Base-by-base conservation (phyloP, 2,113 vertebrate species). In the Myotis brandtii region DNA sequence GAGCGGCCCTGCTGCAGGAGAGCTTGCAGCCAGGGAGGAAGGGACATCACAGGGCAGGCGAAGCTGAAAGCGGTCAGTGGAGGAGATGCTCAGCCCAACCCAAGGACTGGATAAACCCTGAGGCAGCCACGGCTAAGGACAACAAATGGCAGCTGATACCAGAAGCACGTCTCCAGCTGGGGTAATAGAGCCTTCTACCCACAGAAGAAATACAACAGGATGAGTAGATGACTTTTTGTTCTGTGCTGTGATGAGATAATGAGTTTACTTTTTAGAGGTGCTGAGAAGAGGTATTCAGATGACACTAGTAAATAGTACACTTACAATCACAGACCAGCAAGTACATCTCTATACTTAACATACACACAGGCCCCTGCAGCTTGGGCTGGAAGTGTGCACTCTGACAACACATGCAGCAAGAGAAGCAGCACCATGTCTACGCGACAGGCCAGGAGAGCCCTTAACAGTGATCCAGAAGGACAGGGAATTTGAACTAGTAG, bases 361-460 rank as follows among this genome's bases (percentile, higher is more conserved):
- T 1, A 5, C 9, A 11, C 46, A 40, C 10, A 5, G 8, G 5
- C 3, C 13, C 34, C 69, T 86, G 9, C 3, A 1, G 13, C 21
- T 2, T 3, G 6, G 73, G 62, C 37, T 3, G n/a, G 32, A 43
- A 54, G 40, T 2, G 14, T 7, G 12, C 5, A 2, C 17, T 30
- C 80, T 23, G 52, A 48, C 25, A 48, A 5, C 4, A 48, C 50
- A 34, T 2, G 80, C 6, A 37, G 64, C 30, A 16, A 27, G 32
- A 30, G n/a, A 14, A 6, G 4, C 32, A 76, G 69, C 32, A 25
- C 9, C 40, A 2, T 0, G 0, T 25, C 32, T 34, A 9, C 25
- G 48, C 1, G 48, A 32, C 48, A 40, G 30, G 27, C 30, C 3
- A 30, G 46, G 30, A 73, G 82, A 75, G 3, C 9, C 52, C 5